Evolutionary conservation across 2,888 invertebrate species (phyloP).

Genomic region (Sarcophaga caerulescens): DNA sequence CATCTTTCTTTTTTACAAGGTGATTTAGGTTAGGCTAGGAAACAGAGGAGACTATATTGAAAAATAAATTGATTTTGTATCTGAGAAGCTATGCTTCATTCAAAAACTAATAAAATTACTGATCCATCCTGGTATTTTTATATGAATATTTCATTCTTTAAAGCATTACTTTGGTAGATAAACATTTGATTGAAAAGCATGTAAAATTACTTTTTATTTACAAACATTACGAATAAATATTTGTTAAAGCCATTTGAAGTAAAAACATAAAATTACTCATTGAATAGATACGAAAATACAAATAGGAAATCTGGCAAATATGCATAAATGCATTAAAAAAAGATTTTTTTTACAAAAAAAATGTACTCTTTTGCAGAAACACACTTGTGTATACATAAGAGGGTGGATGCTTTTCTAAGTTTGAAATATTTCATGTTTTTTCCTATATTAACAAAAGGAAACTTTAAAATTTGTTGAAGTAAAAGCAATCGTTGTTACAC

Average conservation of each 20-base stretch:
- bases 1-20: no score
- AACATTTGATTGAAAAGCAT: constrained; percentile 15
- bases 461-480: neutral
- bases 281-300: constrained; percentile 44
- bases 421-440: constrained; percentile 1
- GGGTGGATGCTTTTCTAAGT: no score
- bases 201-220: constrained; percentile 51
- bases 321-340: neutral
- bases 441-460: constrained; percentile 8
- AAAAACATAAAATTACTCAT: constrained; percentile 26
- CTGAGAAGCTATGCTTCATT: no score
- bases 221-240: constrained; percentile 42
- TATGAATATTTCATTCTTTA: neutral
- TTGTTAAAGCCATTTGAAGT: constrained; percentile 40
- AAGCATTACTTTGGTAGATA: neutral
- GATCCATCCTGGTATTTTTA: no score
- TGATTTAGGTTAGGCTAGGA: no score
- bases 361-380: neutral
- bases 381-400: neutral
- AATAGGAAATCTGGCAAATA: constrained; percentile 24
- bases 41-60: no score
- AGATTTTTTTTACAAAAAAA: neutral
- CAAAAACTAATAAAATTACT: no score
- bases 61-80: no score
- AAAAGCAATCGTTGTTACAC: constrained; percentile 22